Base-by-base conservation (phyloP, 1,140 invertebrate species). In the Chironomus tepperi region DNA sequence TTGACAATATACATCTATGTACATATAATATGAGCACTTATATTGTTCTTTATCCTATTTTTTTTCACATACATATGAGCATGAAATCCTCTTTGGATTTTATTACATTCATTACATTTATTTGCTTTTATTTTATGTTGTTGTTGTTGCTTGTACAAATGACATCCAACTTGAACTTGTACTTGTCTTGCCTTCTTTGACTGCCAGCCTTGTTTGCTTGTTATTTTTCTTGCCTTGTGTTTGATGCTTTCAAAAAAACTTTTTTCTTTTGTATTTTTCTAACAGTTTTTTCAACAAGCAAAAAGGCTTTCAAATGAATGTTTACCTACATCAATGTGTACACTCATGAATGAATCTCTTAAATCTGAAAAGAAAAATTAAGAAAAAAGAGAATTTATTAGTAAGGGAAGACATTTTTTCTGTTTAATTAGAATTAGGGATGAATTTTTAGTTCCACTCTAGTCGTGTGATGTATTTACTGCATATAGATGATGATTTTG, bases 91-190 rank as follows among this genome's bases (percentile, higher is more conserved):
- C 47, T 57, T 57, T 57, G 47, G n/a, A 8, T 57, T 57, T 57
- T 57, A 57, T 57, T 57, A 57, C 47, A 57, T 57, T 57, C 47
- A 57, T 57, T 57, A 57, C 47, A 57, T 57, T 57, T 15, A 57
- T 57, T 57, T 57, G 47, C 47, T n/a, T 57, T 34, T 34, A 34
- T 34, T 1, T 34, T 34, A 34, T 34, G 24, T 34, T 34, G 5
- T 34, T 34, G 1, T 34, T 34, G 2, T 15, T 47, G 5, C 47
- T n/a, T 57, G 47, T 57, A 57, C 47, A n/a, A n/a, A 57, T 57
- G 47, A 57, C 47, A n/a, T 2, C n/a, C 47, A 57, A 15, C 47
- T 57, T 57, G 9, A 12, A 57, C 47, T 57, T n/a, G 24, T 34
- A 34, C 24, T 34, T 34, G 24, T 34, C 24, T 34, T 34, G 24